Evolutionary conservation across 2,888 invertebrate species (phyloP).

Genomic region (Pasiphila rectangulata): DNA sequence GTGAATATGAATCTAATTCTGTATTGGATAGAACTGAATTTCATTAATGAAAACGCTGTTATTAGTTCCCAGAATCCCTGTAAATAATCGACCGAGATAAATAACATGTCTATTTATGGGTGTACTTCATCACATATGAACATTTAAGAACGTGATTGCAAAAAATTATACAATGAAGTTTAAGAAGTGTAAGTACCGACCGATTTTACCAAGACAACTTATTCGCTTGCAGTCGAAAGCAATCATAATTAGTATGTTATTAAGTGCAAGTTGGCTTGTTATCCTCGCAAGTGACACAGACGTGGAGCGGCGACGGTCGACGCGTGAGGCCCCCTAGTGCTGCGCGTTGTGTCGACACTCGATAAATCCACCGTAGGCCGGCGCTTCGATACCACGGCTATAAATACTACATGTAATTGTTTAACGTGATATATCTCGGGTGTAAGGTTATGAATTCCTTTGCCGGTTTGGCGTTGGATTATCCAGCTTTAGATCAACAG

Average conservation of each 20-base stretch:
- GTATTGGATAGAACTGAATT: too few relatives aligned
- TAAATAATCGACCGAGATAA: too few relatives aligned
- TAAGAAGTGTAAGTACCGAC: too few relatives aligned
- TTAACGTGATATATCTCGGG: slow-evolving; percentile 29
- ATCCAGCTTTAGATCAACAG: neutral
- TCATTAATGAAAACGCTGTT: too few relatives aligned
- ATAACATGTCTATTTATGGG: too few relatives aligned
- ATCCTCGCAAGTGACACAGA: slow-evolving; percentile 14
- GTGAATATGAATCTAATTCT: too few relatives aligned
- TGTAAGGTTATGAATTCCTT: slow-evolving; percentile 38
- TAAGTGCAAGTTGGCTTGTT: neutral
- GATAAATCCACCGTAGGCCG: slow-evolving; percentile 49
- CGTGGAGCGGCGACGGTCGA: slow-evolving; percentile 52
- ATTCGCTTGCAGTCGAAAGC: neutral
- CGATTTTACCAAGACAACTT: neutral
- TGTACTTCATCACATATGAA: too few relatives aligned
- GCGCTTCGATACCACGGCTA: slow-evolving; percentile 30
- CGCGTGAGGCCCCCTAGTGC: slow-evolving; percentile 79
- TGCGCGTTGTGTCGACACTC: slow-evolving; percentile 74
- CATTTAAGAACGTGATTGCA: too few relatives aligned
- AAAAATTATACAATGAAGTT: too few relatives aligned
- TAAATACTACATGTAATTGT: slow-evolving; percentile 30
- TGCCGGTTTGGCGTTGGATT: slow-evolving; percentile 2
- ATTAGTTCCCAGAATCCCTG: too few relatives aligned
- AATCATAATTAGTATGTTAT: neutral